Evolutionary conservation across 64 coral and sea anemone species (phyloP), one percentile per base, ranked within the genome.

Genomic region (Hydrozoanthus tunicans): DNA sequence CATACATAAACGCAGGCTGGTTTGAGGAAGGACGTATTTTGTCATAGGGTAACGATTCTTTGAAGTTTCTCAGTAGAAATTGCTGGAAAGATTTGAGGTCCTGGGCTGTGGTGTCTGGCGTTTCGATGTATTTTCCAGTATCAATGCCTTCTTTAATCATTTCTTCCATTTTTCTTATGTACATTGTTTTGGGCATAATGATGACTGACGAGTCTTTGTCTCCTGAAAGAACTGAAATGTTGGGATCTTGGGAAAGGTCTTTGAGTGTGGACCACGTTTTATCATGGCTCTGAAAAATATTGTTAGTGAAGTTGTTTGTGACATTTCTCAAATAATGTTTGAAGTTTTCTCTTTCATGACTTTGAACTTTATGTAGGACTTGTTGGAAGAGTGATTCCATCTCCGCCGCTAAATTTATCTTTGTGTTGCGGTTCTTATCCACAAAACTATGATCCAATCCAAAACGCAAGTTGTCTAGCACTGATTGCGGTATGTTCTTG

Each of bases 141-240:
- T 73, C 26, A 5, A 77, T 90, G 7, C 72, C 86, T 6, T 89
- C 72, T 17, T 89, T 62, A 8, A 77, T 89, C 72, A 89, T 63
- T 24, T 72, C 70, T 9, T 89, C 55, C 14, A 89, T 57, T 70
- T 86, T 86, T 6, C 6, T 66, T 14, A 59, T 61, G 14, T 89
- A 89, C 8, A 53, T 6, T 0, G 69, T 6, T 27, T 9, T 25
- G 10, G 59, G 60, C 59, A 81, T 81, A 12, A 81, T 81, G 59
- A 64, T 5, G 24, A 53, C 24, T 65, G 58, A 81, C 9, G 7
- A 81, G 27, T 81, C 79, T 51, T 55, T 67, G 14, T 54, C 79
- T 65, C 32, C 27, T 52, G 81, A 83, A 43, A 83, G 62, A 1
- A 83, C 62, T 55, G 81, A 51, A 64, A 43, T 64, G 4, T 59